A percentile compares a stretch with the other conserved stretches of the same genome.
phyloP scores from a whole-genome alignment of 1,140 invertebrate species.

The Himalopsyche phryganea region DNA sequence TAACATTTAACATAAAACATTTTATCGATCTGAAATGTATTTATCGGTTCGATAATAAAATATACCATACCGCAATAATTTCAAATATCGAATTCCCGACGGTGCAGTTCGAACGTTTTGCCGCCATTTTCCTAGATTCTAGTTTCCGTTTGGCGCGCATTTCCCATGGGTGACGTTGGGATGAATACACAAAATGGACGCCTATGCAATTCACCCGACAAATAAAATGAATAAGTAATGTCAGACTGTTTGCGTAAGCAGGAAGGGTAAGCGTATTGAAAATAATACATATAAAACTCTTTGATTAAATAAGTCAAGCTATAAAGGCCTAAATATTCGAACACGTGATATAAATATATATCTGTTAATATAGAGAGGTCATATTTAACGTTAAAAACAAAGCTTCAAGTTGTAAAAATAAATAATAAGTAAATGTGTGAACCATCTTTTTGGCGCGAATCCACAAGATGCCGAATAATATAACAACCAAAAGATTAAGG shows the following conservation, averaged over 20 bases:
- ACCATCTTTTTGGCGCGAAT: too few species aligned
- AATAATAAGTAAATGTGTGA: too few species aligned
- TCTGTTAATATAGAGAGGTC: too few species aligned
- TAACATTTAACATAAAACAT: constrained; percentile 1
- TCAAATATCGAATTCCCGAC: constrained; percentile 14
- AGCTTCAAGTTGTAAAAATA: too few species aligned
- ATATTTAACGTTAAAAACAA: too few species aligned
- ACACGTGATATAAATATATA: too few species aligned
- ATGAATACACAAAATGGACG: constrained; percentile 20
- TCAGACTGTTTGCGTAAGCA: constrained; percentile 3
- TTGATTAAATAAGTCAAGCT: too few species aligned
- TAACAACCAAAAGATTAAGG: too few species aligned
- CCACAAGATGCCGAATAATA: too few species aligned
- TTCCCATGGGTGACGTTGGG: constrained; percentile 12
- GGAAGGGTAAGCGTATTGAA: constrained; percentile 8
- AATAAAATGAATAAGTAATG: constrained; percentile 19
- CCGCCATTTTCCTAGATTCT: constrained; percentile 13
- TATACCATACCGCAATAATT: constrained; percentile 11
- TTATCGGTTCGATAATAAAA: constrained; percentile 16
- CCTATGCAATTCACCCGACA: constrained; percentile 1
- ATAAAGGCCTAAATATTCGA: too few species aligned
- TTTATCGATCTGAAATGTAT: constrained; percentile 12
- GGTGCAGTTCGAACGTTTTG: constrained; percentile 15
- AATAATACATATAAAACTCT: too few species aligned
- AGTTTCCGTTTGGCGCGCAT: constrained; percentile 8